These are phyloP conservation scores for Holacanthella duospinosa DNA, from an alignment of 2,888 invertebrate species.

Conservation along the genomic window DNA sequence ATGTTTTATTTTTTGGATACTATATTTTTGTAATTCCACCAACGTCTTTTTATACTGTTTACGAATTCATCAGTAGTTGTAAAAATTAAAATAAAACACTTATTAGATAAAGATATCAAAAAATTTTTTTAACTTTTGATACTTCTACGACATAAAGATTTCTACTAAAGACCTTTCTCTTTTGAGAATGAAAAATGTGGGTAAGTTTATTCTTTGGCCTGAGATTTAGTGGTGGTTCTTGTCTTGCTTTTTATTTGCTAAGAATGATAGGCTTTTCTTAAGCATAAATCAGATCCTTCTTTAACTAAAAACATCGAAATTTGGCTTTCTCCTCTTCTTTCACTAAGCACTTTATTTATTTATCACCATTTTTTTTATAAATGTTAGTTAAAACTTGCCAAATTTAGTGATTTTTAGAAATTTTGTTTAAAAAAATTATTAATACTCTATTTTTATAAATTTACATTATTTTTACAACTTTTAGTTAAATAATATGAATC, in stretches of 20 bases:
- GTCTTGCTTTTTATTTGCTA: background rate
- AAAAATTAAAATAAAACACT: background rate
- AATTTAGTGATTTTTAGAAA: no score
- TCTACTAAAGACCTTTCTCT: background rate
- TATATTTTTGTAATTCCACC: no score
- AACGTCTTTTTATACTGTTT: no score
- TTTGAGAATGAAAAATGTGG: constrained; percentile 16
- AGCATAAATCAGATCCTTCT: background rate
- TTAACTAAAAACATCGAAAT: background rate
- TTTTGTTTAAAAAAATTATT: no score
- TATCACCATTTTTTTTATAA: background rate
- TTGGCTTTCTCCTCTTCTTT: no score
- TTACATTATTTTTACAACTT: no score
- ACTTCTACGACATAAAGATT: background rate
- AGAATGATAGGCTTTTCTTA: background rate
- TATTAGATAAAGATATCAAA: background rate
- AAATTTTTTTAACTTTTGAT: no score
- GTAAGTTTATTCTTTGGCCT: constrained; percentile 20
- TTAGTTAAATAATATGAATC: no score
- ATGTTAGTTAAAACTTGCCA: no score
- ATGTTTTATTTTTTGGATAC: no score
- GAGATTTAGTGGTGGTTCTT: constrained; percentile 17
- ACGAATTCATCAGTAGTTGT: no score
- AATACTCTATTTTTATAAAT: no score
- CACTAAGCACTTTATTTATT: background rate